phyloP scores from a whole-genome alignment of 2,888 invertebrate species.

The Gari tellinella region DNA sequence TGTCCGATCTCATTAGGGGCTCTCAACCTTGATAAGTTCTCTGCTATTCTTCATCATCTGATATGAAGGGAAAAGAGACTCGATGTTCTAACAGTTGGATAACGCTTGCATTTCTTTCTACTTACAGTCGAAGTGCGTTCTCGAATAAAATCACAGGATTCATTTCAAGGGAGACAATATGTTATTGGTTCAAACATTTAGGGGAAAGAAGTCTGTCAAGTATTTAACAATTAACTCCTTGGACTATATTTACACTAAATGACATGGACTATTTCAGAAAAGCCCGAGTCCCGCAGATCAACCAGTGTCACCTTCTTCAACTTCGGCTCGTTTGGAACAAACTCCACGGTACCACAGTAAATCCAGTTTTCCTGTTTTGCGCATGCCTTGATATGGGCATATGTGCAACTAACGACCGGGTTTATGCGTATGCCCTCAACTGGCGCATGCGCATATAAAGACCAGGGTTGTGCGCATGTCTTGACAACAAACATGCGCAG shows the following conservation, averaged over 20 bases:
- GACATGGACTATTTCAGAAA: conserved; percentile 59
- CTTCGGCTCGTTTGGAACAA: conserved; percentile 36
- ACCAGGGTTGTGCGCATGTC: too few relatives aligned
- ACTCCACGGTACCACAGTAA: conserved; percentile 22
- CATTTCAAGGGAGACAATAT: conserved; percentile 21
- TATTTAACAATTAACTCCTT: too few relatives aligned
- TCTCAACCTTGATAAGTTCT: too few relatives aligned
- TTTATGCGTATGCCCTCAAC: too few relatives aligned
- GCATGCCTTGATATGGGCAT: conserved; percentile 37
- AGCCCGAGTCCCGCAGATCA: conserved; percentile 46
- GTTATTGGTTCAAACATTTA: conserved; percentile 8
- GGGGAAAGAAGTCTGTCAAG: conserved; percentile 3
- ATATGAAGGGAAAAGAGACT: too few relatives aligned
- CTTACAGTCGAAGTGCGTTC: conserved; percentile 59
- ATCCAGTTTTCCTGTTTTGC: conserved; percentile 35
- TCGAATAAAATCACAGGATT: conserved; percentile 45
- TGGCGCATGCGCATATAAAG: too few relatives aligned
- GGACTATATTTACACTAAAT: conserved; percentile 20
- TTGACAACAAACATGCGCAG: too few relatives aligned
- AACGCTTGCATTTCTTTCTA: conserved; percentile 29
- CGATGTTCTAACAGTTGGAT: too few relatives aligned
- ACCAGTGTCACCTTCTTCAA: conserved; percentile 55
- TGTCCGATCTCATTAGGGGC: too few relatives aligned
- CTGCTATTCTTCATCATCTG: too few relatives aligned
- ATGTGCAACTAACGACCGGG: too few relatives aligned